A percentile compares a stretch with the other conserved stretches of the same genome.
Evolutionary conservation across 2,113 vertebrate genomes (phyloP).

Genomic region (Athene cunicularia): DNA sequence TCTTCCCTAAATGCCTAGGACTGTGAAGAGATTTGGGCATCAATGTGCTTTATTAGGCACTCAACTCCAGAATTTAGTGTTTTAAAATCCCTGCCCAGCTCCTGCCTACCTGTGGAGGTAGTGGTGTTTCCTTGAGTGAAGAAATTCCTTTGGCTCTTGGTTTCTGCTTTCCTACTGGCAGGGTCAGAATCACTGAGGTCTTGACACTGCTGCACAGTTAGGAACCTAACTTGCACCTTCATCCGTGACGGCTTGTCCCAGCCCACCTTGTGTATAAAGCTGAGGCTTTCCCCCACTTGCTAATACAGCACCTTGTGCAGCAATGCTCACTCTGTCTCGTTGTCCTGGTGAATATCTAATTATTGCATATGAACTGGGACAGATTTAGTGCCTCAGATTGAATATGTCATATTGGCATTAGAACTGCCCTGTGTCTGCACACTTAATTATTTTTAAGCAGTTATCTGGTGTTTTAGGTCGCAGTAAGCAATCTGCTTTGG

Average conservation of each 20-base stretch:
- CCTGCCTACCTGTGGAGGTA: background rate
- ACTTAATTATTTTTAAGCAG: background rate
- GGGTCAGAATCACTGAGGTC: background rate
- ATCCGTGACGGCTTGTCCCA: accelerated
- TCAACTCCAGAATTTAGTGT: background rate
- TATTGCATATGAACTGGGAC: background rate
- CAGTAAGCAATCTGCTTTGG: background rate
- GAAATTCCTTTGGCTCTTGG: background rate
- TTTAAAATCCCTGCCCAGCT: background rate
- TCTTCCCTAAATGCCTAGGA: background rate
- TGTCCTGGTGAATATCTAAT: background rate
- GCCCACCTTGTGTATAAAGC: background rate
- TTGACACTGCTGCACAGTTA: background rate
- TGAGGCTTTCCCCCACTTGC: background rate
- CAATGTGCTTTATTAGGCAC: background rate
- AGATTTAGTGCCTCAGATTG: background rate
- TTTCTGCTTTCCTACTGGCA: background rate
- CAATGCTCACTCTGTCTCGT: background rate
- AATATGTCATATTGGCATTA: background rate
- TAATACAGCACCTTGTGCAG: background rate
- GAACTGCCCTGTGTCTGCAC: background rate
- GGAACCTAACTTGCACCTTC: background rate
- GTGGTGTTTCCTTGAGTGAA: background rate
- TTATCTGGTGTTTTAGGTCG: background rate
- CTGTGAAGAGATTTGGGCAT: background rate